A percentile compares a stretch with the other conserved stretches of the same genome.
These are phyloP conservation scores for Leptocoma aspasia DNA, from an alignment of 2,113 vertebrate species.

Conservation along the genomic window DNA sequence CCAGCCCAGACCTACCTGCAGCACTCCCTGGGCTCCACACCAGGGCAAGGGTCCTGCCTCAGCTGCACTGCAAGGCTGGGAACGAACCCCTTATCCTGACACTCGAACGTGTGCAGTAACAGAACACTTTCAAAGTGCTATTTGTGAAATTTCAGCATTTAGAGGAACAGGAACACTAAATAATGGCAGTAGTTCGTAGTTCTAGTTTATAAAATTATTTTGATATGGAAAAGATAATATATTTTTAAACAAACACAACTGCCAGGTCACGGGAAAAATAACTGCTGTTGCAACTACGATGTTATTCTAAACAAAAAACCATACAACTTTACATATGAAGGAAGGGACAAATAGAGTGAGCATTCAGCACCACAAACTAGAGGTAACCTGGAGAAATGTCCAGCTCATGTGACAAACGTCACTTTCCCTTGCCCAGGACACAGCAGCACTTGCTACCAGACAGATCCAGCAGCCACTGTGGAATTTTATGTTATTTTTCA, in stretches of 20 bases:
- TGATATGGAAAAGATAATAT: not conserved
- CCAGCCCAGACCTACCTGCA: not conserved
- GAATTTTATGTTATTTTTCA: not conserved
- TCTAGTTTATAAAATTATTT: not conserved
- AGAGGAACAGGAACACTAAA: not conserved
- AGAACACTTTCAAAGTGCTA: not conserved
- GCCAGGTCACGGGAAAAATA: not conserved
- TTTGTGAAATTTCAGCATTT: not conserved
- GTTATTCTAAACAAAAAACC: not conserved
- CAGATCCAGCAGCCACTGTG: not conserved
- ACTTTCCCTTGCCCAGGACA: not conserved
- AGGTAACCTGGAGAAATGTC: not conserved
- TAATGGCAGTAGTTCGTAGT: not conserved
- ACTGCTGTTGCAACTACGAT: rapidly evolving
- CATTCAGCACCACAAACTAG: not conserved
- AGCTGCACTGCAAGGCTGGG: not conserved
- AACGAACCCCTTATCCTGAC: not conserved
- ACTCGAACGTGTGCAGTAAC: not conserved
- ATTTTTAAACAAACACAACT: not conserved
- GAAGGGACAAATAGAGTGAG: not conserved
- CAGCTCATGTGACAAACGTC: not conserved
- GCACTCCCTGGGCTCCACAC: not conserved
- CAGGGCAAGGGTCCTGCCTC: not conserved
- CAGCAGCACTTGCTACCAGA: not conserved
- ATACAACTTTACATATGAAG: not conserved